A percentile compares a stretch with the other conserved stretches of the same genome.
These are phyloP conservation scores for Clunio marinus DNA, from an alignment of 2,888 invertebrate species.

Conservation along the genomic window DNA sequence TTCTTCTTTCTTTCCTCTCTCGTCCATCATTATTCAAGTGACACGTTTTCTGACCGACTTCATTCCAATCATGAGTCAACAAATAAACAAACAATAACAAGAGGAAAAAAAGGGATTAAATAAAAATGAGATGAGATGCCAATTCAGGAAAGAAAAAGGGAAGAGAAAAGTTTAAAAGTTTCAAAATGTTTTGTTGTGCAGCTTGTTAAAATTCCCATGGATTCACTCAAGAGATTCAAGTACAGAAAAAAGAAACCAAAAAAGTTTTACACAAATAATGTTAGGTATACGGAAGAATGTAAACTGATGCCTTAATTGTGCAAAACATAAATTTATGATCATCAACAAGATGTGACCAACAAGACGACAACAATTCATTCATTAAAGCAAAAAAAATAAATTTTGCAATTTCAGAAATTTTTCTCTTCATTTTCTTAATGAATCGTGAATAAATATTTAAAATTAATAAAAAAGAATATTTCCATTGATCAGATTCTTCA, in stretches of 20 bases:
- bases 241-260: neutral
- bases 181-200: too few relatives aligned
- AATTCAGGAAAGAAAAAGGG: too few relatives aligned
- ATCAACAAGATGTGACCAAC: neutral
- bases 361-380: neutral
- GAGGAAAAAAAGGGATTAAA: neutral
- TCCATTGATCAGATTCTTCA: slow-evolving; percentile 31
- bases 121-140: too few relatives aligned
- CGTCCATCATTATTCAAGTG: neutral
- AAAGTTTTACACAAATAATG: neutral
- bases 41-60: neutral
- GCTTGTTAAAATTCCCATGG: slow-evolving; percentile 39
- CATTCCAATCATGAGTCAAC: slow-evolving; percentile 22
- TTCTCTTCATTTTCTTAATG: neutral
- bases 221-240: neutral
- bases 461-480: neutral
- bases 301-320: slow-evolving; percentile 18
- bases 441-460: too few relatives aligned
- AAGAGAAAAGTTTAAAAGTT: too few relatives aligned
- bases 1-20: neutral
- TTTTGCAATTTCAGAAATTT: slow-evolving; percentile 10
- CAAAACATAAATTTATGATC: neutral
- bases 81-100: neutral
- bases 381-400: too few relatives aligned
- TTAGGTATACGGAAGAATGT: neutral